Base-by-base conservation (phyloP, 2,888 invertebrate genomes). In the Ctenicera cuprea region DNA sequence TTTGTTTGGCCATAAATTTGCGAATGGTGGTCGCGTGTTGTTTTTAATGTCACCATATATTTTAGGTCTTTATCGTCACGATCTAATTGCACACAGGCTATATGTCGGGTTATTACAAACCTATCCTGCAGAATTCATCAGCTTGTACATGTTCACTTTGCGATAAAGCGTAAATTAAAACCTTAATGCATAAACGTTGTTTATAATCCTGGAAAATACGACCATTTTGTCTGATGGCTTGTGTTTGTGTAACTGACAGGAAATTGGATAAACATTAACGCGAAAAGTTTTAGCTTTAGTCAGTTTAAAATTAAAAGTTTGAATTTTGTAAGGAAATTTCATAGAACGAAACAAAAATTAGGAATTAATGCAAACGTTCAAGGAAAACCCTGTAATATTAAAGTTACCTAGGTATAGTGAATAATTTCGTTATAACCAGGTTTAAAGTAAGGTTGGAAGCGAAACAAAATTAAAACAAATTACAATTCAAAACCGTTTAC, bases 11-110 rank as follows among this genome's bases (percentile, higher is more conserved):
- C 30, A 59, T 67, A 59, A 57, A 67, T 67, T 67, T 20, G 57
- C 59, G 57, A 67, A 59, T 48, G 67, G 43, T 43, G 57, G 59
- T 67, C 54, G 67, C 67, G 67, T 67, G 67, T 59, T 67, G 43
- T 54, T 67, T 57, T 67, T 67, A 67, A 67, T 67, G 59, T 59
- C 67, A 30, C 43, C 67, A 59, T 67, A 67, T 59, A 67, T 67
- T 67, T 43, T 20, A 57, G 67, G 59, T 45, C 45, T 67, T 67
- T 67, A 67, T 67, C 67, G 59, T 33, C 14, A 14, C 43, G 14
- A 67, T 67, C 67, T 67, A 67, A 59, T 67, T 67, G 57, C 67
- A 20, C 67, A 43, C 57, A 67, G 43, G n/a, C 45, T 43, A 16
- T 59, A 59, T 33, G 57, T 4, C 43, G 54, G 26, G 67, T 67